phyloP scores from a whole-genome alignment of 2,113 vertebrate genomes.

The Boulengeromyrus knoepffleri region DNA sequence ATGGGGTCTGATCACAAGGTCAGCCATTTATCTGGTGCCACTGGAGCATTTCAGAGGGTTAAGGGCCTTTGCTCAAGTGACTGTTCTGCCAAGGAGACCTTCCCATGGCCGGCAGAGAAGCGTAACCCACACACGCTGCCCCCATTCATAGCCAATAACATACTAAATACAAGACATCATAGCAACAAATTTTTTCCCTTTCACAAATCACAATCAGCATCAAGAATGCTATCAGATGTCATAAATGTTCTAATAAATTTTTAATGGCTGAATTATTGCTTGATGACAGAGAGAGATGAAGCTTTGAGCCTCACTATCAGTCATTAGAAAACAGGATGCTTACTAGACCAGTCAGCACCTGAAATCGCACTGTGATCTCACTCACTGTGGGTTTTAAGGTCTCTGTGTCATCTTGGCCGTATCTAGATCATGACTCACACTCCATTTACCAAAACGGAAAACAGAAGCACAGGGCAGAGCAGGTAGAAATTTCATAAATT shows the following conservation, averaged over 20 bases:
- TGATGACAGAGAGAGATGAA: not conserved
- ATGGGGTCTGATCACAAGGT: not conserved
- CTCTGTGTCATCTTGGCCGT: not conserved
- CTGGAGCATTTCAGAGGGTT: not conserved
- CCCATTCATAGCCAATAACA: not conserved
- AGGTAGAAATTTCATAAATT: not conserved
- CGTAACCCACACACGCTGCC: not conserved
- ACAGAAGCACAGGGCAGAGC: not conserved
- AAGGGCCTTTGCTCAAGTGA: not conserved
- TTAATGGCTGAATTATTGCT: not conserved
- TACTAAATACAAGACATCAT: not conserved
- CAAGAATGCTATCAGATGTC: not conserved
- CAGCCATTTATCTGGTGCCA: not conserved
- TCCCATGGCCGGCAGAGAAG: not conserved
- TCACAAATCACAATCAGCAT: not conserved
- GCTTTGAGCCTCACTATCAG: not conserved
- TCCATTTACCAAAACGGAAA: not conserved
- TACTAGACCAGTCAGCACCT: not conserved
- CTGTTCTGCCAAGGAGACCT: not conserved
- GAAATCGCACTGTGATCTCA: not conserved
- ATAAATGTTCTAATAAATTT: not conserved
- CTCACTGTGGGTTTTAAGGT: not conserved
- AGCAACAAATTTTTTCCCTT: not conserved
- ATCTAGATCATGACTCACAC: not conserved
- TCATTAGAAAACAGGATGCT: not conserved